These are phyloP conservation scores for Autographa pulchrina DNA, from an alignment of 2,888 invertebrate genomes.

Conservation along the genomic window DNA sequence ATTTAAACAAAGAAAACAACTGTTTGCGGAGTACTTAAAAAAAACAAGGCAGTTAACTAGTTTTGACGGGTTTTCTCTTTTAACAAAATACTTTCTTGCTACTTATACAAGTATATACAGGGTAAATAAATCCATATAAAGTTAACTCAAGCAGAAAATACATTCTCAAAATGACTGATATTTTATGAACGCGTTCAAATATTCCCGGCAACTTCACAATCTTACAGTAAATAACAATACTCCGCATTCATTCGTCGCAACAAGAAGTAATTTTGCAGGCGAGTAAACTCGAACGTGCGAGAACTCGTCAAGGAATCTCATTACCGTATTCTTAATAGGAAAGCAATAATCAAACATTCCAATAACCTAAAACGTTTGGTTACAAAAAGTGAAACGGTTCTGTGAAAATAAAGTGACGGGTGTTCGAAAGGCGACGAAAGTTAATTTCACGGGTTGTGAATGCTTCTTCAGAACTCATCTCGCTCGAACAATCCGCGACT, in stretches of 20 bases:
- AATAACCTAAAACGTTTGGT: conserved; percentile 65
- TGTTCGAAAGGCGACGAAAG: conserved; percentile 82
- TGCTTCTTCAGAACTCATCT: conserved; percentile 85
- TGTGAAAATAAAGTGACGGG: conserved; percentile 81
- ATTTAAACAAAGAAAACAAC: too few relatives aligned
- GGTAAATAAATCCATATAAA: background rate
- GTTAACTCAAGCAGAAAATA: background rate
- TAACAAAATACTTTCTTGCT: background rate
- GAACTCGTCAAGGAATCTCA: conserved; percentile 33
- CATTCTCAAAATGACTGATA: conserved; percentile 4
- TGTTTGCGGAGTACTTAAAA: too few relatives aligned
- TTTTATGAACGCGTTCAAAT: conserved; percentile 6
- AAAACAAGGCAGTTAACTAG: background rate
- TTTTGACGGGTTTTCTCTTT: background rate
- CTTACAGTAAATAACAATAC: conserved; percentile 7
- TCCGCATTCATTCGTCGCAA: background rate
- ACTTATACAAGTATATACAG: background rate
- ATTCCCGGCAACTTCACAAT: conserved; percentile 2
- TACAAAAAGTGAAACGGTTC: conserved; percentile 74
- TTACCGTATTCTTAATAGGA: conserved; percentile 45
- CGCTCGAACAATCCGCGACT: conserved; percentile 84
- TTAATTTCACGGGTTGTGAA: conserved; percentile 88
- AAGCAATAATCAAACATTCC: conserved; percentile 70
- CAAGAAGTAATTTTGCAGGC: conserved; percentile 13
- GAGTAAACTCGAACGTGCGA: conserved; percentile 7